phyloP scores from a whole-genome alignment of 2,797 vertebrate species.

The Hydrocynus forskahlii region DNA sequence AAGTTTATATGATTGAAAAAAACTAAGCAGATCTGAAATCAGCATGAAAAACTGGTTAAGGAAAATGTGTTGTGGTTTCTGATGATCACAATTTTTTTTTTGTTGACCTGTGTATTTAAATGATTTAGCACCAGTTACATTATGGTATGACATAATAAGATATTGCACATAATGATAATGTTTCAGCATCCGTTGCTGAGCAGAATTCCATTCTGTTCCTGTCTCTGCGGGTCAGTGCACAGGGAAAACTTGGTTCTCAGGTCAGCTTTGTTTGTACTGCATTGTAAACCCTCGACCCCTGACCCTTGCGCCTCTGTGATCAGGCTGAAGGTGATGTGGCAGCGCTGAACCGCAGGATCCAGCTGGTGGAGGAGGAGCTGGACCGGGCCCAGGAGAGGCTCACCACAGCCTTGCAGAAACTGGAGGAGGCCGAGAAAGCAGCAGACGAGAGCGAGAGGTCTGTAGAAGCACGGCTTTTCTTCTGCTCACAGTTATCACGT shows the following conservation, averaged over 20 bases:
- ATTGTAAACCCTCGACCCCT: constrained; percentile 8
- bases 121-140: too few relatives aligned
- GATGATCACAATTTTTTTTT: too few relatives aligned
- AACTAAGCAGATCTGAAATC: too few relatives aligned
- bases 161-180: too few relatives aligned
- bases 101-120: too few relatives aligned
- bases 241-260: background rate
- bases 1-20: too few relatives aligned
- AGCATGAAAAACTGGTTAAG: too few relatives aligned
- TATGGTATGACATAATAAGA: too few relatives aligned
- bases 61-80: too few relatives aligned
- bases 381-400: constrained; percentile 96
- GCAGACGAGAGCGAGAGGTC: constrained; percentile 98
- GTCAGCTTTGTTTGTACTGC: constrained; percentile 12
- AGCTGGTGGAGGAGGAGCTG: constrained; percentile 98
- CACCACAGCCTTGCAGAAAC: constrained; percentile 92
- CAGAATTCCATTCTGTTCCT: background rate
- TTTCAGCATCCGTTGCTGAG: too few relatives aligned
- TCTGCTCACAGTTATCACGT: too few relatives aligned
- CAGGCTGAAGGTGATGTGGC: constrained; percentile 97
- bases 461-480: constrained; percentile 28
- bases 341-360: constrained; percentile 94
- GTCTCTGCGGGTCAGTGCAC: background rate
- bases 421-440: constrained; percentile 98
- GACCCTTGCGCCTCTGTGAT: constrained; percentile 8